phyloP scores from a whole-genome alignment of 2,113 vertebrate species.

The Colinus virginianus region DNA sequence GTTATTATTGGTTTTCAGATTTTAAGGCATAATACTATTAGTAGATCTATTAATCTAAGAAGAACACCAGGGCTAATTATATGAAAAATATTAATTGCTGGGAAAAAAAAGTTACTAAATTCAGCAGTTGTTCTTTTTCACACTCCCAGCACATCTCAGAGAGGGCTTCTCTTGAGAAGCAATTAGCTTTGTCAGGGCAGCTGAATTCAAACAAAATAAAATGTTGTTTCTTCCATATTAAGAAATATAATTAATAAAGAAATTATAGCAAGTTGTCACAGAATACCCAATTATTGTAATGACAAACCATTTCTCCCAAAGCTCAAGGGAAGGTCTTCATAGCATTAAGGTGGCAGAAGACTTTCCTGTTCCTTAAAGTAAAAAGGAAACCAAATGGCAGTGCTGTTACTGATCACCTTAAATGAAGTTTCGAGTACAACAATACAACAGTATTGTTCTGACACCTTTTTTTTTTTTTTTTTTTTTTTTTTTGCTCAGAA shows the following conservation, averaged over 20 bases:
- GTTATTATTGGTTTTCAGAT: neutral
- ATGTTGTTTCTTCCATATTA: conserved; percentile 63
- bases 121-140: conserved; percentile 75
- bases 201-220: conserved; percentile 58
- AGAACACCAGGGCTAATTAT: conserved; percentile 67
- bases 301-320: conserved; percentile 56
- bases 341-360: neutral
- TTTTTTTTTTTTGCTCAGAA: neutral
- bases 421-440: neutral
- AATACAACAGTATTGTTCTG: neutral
- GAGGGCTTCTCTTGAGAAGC: conserved; percentile 66
- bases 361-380: neutral
- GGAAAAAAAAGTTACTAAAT: conserved; percentile 62
- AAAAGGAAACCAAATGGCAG: neutral
- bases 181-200: conserved; percentile 74
- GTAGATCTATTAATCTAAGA: conserved; percentile 69
- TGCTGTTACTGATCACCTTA: neutral
- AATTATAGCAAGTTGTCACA: conserved; percentile 65
- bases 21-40: conserved; percentile 62
- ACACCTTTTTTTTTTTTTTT: too few relatives aligned
- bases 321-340: conserved; percentile 45
- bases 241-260: conserved; percentile 75
- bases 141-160: conserved; percentile 41
- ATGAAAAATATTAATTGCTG: conserved; percentile 72
- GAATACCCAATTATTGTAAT: conserved; percentile 64